phyloP scores from a whole-genome alignment of 2,888 invertebrate genomes.

The Nematopogon swammerdamellus region DNA sequence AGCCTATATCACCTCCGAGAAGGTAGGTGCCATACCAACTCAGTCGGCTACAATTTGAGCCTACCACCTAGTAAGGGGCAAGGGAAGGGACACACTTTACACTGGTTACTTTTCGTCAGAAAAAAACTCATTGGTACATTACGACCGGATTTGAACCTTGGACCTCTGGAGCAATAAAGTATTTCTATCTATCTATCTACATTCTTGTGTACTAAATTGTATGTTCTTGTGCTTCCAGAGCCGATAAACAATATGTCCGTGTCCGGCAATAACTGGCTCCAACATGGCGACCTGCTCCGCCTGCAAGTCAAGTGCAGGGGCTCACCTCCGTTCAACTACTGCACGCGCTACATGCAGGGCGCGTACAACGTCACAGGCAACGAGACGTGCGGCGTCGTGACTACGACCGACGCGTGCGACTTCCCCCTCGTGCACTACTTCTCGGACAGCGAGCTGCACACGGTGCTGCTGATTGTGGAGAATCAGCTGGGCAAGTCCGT shows the following conservation, averaged over 20 bases:
- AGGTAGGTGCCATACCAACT: too few species aligned
- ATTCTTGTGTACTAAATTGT: too few species aligned
- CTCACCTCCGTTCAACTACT: slow-evolving; percentile 69
- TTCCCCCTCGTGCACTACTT: slow-evolving; percentile 69
- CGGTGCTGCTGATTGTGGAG: slow-evolving; percentile 72
- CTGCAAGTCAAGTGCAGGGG: slow-evolving; percentile 72
- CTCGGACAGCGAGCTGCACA: slow-evolving; percentile 65
- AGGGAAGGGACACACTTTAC: too few species aligned
- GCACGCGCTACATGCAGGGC: slow-evolving; percentile 62
- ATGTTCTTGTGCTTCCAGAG: slow-evolving; percentile 60
- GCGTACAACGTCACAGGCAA: slow-evolving; percentile 70
- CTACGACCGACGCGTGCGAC: slow-evolving; percentile 45
- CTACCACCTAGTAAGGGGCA: too few species aligned
- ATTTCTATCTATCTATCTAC: too few species aligned
- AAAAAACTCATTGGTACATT: too few species aligned
- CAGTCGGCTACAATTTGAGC: too few species aligned
- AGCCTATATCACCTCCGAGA: too few species aligned
- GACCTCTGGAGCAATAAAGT: too few species aligned
- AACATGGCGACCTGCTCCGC: slow-evolving; percentile 74
- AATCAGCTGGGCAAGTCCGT: slow-evolving; percentile 72
- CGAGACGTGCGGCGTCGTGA: slow-evolving; percentile 61
- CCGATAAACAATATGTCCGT: slow-evolving; percentile 69
- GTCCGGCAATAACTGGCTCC: slow-evolving; percentile 77
- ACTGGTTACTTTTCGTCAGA: too few species aligned
- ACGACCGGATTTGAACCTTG: too few species aligned